Base-by-base conservation (phyloP, 2,797 vertebrate species). In the Alcedo atthis region DNA sequence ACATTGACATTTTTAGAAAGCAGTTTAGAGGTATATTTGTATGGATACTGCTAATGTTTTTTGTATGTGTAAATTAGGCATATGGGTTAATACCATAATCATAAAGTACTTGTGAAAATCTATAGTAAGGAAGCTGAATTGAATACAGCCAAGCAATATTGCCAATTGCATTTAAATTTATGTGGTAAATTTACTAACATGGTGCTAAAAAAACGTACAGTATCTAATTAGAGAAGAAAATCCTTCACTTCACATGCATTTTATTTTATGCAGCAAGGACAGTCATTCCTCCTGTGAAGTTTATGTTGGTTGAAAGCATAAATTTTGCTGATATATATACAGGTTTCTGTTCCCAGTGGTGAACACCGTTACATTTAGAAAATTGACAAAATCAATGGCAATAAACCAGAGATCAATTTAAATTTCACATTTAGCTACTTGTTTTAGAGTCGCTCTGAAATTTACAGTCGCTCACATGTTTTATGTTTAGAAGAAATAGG, bases 121-220 rank as follows among this genome's bases (percentile, higher is more conserved):
- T 74, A 45, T 26, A 80, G 75, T 48, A 71, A 75, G 80, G 51
- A 90, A 92, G 84, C 88, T 19, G 48, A 96, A 85, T 48, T 93
- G 87, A 88, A 87, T 75, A 81, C 62, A 83, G 85, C 80, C 81
- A 96, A 94, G 92, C 86, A 86, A 94, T 95, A 95, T 75, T 82
- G 76, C 83, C 97, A 95, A 93, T 59, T 85, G 91, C 94, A 90
- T 97, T 94, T 95, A 96, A 97, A 97, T 97, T 97, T 97, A 97
- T 97, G 95, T 97, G 90, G 91, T 79, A 94, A 94, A 93, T 95
- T 97, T 97, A 97, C 97, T 97, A 98, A 97, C 78, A 87, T 91
- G 81, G 86, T 96, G 95, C 95, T 95, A 96, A 91, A 97, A 97
- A 95, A 95, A 96, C 83, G 88, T 85, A 88, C 76, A 91, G 93